These are phyloP conservation scores for Stomatorhinus ivindoensis DNA, from an alignment of 2,113 vertebrate species.

Conservation along the genomic window DNA sequence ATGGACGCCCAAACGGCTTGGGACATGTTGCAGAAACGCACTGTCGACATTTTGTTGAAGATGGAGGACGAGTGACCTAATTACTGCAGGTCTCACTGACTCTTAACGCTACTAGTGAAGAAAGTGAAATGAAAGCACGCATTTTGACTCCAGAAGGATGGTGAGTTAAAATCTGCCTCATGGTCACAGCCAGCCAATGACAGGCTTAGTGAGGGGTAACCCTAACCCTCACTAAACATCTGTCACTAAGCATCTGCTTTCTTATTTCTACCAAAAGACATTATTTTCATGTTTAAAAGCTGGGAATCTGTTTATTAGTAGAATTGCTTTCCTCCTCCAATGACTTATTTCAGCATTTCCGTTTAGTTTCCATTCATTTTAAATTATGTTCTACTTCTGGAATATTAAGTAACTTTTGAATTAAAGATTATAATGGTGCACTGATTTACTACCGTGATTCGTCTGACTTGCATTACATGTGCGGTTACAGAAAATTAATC, in stretches of 20 bases:
- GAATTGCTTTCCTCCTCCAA: not conserved
- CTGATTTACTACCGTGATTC: not conserved
- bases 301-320: not conserved
- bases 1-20: not conserved
- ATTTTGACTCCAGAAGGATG: not conserved
- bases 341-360: not conserved
- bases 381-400: not conserved
- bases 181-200: not conserved
- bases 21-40: not conserved
- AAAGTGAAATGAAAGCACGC: not conserved
- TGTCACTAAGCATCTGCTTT: not conserved
- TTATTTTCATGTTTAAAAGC: not conserved
- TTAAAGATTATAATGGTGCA: not conserved
- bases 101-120: not conserved
- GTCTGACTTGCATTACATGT: not conserved
- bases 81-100: not conserved
- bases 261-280: not conserved
- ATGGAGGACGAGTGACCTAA: not conserved
- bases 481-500: not conserved
- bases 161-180: not conserved
- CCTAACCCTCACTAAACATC: not conserved
- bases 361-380: not conserved
- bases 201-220: not conserved
- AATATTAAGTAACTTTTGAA: not conserved
- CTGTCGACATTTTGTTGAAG: not conserved